Percentiles rank a stretch among this genome's conserved stretches.
Conservation (phyloP, 2,888 invertebrate genomes). For the Drosophila rellima region DNA sequence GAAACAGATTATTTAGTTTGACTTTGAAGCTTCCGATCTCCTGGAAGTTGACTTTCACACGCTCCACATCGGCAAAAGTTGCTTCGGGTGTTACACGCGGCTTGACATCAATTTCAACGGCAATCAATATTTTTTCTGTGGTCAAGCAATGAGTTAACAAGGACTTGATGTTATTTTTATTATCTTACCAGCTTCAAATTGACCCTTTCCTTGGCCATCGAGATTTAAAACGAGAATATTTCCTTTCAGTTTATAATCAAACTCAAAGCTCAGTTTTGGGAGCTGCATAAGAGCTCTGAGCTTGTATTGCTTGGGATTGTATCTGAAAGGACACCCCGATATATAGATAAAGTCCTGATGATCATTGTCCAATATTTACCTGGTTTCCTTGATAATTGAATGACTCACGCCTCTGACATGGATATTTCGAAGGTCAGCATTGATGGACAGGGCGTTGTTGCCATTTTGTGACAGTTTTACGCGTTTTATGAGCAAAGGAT, state of each 20-base stretch:
- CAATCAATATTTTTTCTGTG: slow-evolving; percentile 51
- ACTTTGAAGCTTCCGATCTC: slow-evolving; percentile 88
- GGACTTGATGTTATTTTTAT: no score
- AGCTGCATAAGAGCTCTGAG: slow-evolving; percentile 84
- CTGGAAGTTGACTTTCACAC: slow-evolving; percentile 87
- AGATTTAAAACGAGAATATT: slow-evolving; percentile 89
- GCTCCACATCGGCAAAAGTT: slow-evolving; percentile 88
- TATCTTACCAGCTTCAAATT: slow-evolving; percentile 88
- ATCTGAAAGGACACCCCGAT: slow-evolving; percentile 32
- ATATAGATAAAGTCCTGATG: neutral
- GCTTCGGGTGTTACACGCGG: slow-evolving; percentile 71
- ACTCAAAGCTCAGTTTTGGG: slow-evolving; percentile 89
- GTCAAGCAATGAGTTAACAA: neutral
- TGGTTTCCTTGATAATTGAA: slow-evolving; percentile 88
- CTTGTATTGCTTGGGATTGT: slow-evolving; percentile 38
- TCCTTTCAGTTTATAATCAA: slow-evolving; percentile 89
- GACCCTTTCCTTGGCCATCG: slow-evolving; percentile 87
- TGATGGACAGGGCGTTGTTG: slow-evolving; percentile 86
- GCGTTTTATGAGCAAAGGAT: slow-evolving; percentile 65
- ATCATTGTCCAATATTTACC: slow-evolving; percentile 83
- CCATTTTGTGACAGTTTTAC: slow-evolving; percentile 56
- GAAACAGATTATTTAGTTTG: slow-evolving; percentile 89
- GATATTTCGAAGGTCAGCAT: slow-evolving; percentile 89
- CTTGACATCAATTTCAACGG: slow-evolving; percentile 40
- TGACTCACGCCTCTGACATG: slow-evolving; percentile 88